A percentile compares a stretch with the other conserved stretches of the same genome.
phyloP scores from a whole-genome alignment of 2,797 vertebrate species.

The Sebastes minor region DNA sequence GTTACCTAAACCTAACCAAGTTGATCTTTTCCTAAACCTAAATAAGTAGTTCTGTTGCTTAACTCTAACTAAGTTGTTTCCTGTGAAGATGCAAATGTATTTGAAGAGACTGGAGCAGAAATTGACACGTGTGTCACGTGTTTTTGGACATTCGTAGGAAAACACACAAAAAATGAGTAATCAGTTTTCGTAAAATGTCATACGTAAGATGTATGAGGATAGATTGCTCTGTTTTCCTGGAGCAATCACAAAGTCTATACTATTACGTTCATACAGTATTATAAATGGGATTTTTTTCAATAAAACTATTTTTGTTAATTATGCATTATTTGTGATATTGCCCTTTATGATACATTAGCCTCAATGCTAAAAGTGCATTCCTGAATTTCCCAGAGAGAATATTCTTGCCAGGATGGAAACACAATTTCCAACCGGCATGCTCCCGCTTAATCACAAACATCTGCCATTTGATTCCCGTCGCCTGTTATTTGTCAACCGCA shows the following conservation, averaged over 20 bases:
- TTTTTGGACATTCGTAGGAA: too few relatives aligned
- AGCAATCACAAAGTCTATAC: not conserved
- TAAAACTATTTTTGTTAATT: not conserved
- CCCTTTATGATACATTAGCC: not conserved
- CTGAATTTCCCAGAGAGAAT: not conserved
- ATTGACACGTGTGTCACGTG: too few relatives aligned
- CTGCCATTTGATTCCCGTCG: conserved; percentile 38
- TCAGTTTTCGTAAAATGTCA: too few relatives aligned
- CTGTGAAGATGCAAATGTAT: too few relatives aligned
- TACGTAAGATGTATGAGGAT: too few relatives aligned
- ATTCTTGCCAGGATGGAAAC: not conserved
- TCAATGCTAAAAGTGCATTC: not conserved
- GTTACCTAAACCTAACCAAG: too few relatives aligned
- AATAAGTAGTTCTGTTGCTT: too few relatives aligned
- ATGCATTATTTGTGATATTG: not conserved
- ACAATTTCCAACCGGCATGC: not conserved
- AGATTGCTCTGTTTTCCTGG: not conserved
- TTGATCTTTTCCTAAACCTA: too few relatives aligned
- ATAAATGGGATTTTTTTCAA: not conserved
- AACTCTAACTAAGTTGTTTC: too few relatives aligned
- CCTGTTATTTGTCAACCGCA: conserved; percentile 34
- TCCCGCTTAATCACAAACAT: conserved; percentile 33
- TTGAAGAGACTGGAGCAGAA: too few relatives aligned
- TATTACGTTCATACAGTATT: not conserved
- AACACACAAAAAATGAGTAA: too few relatives aligned